Conservation (phyloP, 2,113 vertebrate genomes). For the Ophthalmolycus amberensis region DNA sequence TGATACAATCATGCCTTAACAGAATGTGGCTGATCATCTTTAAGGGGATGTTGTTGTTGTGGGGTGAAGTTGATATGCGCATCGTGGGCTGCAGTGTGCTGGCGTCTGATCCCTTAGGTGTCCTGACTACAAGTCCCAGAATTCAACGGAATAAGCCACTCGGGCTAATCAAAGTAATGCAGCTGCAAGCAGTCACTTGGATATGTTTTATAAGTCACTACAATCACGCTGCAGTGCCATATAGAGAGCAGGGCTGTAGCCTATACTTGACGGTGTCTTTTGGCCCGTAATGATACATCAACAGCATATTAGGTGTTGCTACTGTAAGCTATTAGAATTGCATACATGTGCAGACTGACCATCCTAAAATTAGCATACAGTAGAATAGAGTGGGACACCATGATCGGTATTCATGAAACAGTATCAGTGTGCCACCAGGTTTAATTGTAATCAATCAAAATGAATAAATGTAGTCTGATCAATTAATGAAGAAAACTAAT, state of each 20-base stretch:
- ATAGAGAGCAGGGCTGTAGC: background rate
- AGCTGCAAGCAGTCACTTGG: background rate
- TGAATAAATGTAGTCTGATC: background rate
- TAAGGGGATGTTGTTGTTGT: background rate
- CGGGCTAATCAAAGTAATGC: constrained; percentile 24
- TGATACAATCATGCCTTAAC: background rate
- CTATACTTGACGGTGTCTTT: background rate
- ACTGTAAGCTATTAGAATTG: no score
- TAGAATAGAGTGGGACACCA: background rate
- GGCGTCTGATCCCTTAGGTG: constrained; percentile 7
- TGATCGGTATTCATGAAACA: background rate
- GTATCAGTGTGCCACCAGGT: background rate
- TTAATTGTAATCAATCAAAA: background rate
- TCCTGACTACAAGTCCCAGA: constrained; percentile 77
- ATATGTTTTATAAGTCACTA: background rate
- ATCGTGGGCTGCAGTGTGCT: constrained; percentile 55
- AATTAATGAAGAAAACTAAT: background rate
- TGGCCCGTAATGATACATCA: background rate
- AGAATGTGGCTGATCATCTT: background rate
- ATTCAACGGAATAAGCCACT: constrained; percentile 45
- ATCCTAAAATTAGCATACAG: background rate
- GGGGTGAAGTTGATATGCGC: constrained; percentile 55
- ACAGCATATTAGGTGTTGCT: background rate
- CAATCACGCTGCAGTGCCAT: background rate
- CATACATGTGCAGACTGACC: background rate